Evolutionary conservation across 2,888 invertebrate genomes (phyloP), one percentile per base, ranked within the genome.

Genomic region (Axea sp.): DNA sequence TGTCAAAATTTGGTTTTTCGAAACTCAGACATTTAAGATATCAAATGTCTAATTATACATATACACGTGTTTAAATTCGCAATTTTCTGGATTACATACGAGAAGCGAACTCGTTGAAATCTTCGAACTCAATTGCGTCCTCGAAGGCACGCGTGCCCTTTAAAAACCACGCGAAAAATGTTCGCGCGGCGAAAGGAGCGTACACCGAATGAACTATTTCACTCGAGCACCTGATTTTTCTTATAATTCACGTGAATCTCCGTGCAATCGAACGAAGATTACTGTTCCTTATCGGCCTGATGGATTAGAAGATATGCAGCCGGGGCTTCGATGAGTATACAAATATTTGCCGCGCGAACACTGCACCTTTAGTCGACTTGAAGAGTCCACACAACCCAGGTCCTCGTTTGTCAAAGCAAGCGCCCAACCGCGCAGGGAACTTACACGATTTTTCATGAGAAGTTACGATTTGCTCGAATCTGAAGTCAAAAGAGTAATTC

Each of bases 211-310:
- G n/a, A n/a, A n/a, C n/a, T n/a, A n/a, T n/a, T n/a, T n/a, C n/a
- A n/a, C 22, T 2, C n/a, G 15, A 33, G 17, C 62, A 59, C 45
- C n/a, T 45, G 45, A 35, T 59, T 45, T 35, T 26, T 26, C 41
- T 64, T 64, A 53, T 49, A 24, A 19, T 65, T 65, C 47, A 47
- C 55, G 37, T 41, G 65, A 55, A 65, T 65, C 55, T 28, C 22
- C 8, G n/a, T 8, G 55, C 17, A 31, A 65, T 65, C 37, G 11
- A 65, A 65, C 39, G 37, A 47, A 11, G 37, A n/a, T n/a, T 55
- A 11, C 14, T 5, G 55, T 53, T 55, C 5, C 8, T 57, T 67
- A 67, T 67, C 55, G n/a, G 17, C 1, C 9, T 28, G 22, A 30
- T 12, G 39, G 49, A 67, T 67, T 67, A 57, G 35, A 49, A 8